phyloP scores from a whole-genome alignment of 2,888 invertebrate genomes.

The Antheraea yamamai region DNA sequence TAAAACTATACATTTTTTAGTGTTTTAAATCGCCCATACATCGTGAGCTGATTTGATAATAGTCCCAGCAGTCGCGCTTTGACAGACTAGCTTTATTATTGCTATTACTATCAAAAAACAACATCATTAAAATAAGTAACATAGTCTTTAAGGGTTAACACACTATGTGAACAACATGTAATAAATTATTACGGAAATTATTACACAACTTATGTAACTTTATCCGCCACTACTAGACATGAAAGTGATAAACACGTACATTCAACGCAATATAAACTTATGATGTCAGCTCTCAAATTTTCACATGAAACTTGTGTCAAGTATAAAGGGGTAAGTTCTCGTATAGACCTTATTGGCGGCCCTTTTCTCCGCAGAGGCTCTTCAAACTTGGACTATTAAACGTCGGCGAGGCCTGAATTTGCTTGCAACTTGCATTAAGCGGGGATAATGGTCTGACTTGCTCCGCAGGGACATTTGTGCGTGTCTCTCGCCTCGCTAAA shows the following conservation, averaged over 20 bases:
- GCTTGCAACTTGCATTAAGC: constrained; percentile 52
- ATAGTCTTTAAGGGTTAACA: background rate
- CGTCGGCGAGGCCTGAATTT: constrained; percentile 43
- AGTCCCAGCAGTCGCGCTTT: no score
- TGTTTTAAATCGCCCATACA: no score
- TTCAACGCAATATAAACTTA: constrained; percentile 36
- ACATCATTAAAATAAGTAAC: background rate
- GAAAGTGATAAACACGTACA: constrained; percentile 14
- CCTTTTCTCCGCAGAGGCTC: constrained; percentile 41
- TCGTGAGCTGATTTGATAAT: no score
- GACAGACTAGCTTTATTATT: no score
- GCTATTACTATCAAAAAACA: background rate
- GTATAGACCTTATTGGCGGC: constrained; percentile 47
- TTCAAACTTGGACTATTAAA: constrained; percentile 56
- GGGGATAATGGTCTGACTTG: constrained; percentile 43
- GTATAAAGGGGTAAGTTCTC: constrained; percentile 33
- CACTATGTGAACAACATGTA: background rate
- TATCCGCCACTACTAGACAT: background rate
- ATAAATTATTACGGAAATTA: background rate
- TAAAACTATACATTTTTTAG: no score
- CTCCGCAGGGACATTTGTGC: constrained; percentile 36
- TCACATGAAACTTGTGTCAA: constrained; percentile 38
- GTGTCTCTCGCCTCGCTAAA: constrained; percentile 20
- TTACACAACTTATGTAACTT: background rate
- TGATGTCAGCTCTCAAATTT: constrained; percentile 38